Percentiles rank a stretch among this genome's conserved stretches.
These are phyloP conservation scores for Ophion slaviceki DNA, from an alignment of 2,888 invertebrate genomes.

Conservation along the genomic window DNA sequence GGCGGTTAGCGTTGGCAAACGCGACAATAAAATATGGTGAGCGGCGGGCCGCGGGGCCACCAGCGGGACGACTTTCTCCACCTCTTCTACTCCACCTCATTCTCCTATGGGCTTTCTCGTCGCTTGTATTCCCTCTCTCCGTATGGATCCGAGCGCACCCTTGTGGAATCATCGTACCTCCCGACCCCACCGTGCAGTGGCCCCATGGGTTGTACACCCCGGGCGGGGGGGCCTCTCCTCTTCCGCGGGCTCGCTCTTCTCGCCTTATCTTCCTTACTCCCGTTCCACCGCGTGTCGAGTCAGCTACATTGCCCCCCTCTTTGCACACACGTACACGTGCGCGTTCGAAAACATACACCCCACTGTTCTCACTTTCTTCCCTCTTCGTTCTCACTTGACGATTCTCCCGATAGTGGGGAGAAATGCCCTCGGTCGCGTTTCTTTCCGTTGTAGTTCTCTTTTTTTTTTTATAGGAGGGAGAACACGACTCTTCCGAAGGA, in stretches of 20 bases:
- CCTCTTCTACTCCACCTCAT: conserved; percentile 43
- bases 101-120: conserved; percentile 27
- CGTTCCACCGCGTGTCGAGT: conserved; percentile 62
- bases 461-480: conserved; percentile 42
- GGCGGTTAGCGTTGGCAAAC: conserved; percentile 82
- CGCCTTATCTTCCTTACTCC: conserved; percentile 62
- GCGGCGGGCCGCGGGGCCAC: conserved; percentile 73
- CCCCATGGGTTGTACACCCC: conserved; percentile 48
- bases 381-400: conserved; percentile 72
- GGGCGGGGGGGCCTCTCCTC: conserved; percentile 45
- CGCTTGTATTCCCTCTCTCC: conserved; percentile 46
- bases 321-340: not conserved
- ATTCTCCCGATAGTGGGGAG: conserved; percentile 18
- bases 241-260: conserved; percentile 69
- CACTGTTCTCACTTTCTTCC: conserved; percentile 74
- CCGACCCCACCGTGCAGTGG: conserved; percentile 19
- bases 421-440: conserved; percentile 37
- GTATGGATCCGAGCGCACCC: conserved; percentile 37
- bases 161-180: conserved; percentile 18
- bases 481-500: conserved; percentile 14
- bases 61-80: conserved; percentile 70
- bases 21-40: conserved; percentile 82
- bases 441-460: conserved; percentile 21
- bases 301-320: conserved; percentile 49
- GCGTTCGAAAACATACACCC: conserved; percentile 65